Base-by-base conservation (phyloP, 1,140 invertebrate genomes). In the Hyles vespertilio region DNA sequence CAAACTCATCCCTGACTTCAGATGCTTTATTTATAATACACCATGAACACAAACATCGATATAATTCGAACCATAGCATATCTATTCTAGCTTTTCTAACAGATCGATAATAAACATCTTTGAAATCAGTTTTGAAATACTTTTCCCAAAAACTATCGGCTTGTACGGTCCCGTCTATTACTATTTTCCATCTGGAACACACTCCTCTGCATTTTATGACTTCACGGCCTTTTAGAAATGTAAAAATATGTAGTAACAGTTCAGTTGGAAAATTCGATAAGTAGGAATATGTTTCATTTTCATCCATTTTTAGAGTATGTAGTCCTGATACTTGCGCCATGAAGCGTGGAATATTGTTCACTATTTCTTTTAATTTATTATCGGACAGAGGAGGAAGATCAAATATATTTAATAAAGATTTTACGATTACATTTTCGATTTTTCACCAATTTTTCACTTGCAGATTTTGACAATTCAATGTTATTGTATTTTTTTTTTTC, bases 11-110 rank as follows among this genome's bases (percentile, higher is more conserved):
- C 2, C 44, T 54, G 0, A 59, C 51, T 44, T 80, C 77, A 3
- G 22, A 52, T 0, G 81, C 74, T 1, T 44, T 12, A 0, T 32
- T 1, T n/a, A 86, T 54, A 43, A 68, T 70, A 7, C 71, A 59
- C 84, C 84, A 84, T 0, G 82, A 54, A 5, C 66, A 55, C 5
- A 87, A 48, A 4, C 77, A 79, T 11, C 71, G 59, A 33, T 84
- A 87, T 3, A 84, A 52, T 50, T 79, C 52, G 36, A 59, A 72
- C 71, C 76, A 81, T 1, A 45, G 33, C 1, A 79, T 36, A 0
- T 68, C 67, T 5, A 59, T 40, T 32, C 67, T 60, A 0, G 63
- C 53, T 45, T 77, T 84, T 4, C 58, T 47, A 5, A 67, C 51
- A 0, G 76, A 77, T 0, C 32, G 33, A 53, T 59, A 50, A 22